These are phyloP conservation scores for Zaprionus nigranus DNA, from an alignment of 1,140 invertebrate genomes.

Conservation along the genomic window DNA sequence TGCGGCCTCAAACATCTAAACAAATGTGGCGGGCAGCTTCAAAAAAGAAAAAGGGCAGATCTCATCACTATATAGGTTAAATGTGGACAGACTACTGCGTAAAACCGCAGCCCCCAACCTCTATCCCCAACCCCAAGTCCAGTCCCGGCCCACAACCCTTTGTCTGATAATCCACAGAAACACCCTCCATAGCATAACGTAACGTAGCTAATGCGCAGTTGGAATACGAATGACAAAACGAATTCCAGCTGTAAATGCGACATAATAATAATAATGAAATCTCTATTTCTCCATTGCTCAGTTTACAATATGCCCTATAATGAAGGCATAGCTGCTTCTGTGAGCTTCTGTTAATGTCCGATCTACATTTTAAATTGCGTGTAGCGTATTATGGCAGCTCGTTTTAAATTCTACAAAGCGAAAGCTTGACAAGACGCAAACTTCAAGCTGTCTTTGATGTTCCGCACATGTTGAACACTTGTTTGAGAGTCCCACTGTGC, in stretches of 20 bases:
- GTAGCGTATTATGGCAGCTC: not conserved
- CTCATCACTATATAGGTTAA: constrained; percentile 9
- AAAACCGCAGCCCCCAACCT: constrained; percentile 33
- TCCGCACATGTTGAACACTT: not conserved
- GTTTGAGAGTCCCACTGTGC: not conserved
- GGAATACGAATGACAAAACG: constrained; percentile 27
- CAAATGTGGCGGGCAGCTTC: constrained; percentile 54
- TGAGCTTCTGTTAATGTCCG: not conserved
- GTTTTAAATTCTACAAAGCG: not conserved
- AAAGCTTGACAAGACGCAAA: constrained; percentile 37
- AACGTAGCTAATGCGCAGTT: constrained; percentile 65
- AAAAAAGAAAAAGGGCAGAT: constrained; percentile 46
- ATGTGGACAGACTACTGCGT: constrained; percentile 62
- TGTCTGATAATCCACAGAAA: constrained; percentile 2
- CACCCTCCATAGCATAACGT: constrained; percentile 47
- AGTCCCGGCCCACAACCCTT: not conserved
- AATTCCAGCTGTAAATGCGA: constrained; percentile 29
- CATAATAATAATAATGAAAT: constrained; percentile 27
- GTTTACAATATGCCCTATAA: not conserved
- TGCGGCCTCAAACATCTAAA: constrained; percentile 33
- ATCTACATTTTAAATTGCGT: not conserved
- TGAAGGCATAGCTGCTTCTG: not conserved
- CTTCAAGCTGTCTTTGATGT: constrained; percentile 8
- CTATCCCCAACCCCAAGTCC: not conserved
- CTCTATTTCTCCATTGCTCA: constrained; percentile 1